phyloP scores from a whole-genome alignment of 23 tunicate genomes.

The Ascidia mentula region DNA sequence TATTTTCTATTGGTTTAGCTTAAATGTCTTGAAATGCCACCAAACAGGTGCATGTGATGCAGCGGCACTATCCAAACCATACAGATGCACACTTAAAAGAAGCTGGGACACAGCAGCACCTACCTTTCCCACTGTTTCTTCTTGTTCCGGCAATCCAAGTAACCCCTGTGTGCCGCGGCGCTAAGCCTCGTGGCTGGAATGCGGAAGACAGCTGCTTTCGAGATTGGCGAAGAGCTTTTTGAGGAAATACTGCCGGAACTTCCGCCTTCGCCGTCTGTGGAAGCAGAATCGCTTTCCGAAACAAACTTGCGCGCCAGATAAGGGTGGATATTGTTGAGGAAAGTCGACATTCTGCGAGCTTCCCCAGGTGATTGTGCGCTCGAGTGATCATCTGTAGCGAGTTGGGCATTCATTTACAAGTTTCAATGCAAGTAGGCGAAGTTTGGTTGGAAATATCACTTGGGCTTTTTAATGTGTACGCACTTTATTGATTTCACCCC shows the following conservation, averaged over 20 bases:
- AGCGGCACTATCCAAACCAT: not conserved
- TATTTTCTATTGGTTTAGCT: no score
- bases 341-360: slow-evolving; percentile 10
- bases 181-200: slow-evolving; percentile 60
- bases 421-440: no score
- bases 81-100: not conserved
- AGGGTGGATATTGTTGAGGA: slow-evolving; percentile 5
- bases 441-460: no score
- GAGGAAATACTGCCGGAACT: slow-evolving; percentile 13
- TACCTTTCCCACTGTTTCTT: slow-evolving; percentile 91
- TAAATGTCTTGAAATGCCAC: no score
- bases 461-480: no score
- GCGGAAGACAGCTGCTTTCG: slow-evolving; percentile 25
- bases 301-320: slow-evolving; percentile 11
- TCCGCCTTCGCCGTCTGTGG: slow-evolving; percentile 26
- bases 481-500: no score
- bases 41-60: not conserved
- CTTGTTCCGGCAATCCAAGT: slow-evolving; percentile 61
- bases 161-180: slow-evolving; percentile 65
- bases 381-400: slow-evolving; percentile 4
- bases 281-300: slow-evolving; percentile 13
- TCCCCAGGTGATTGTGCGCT: not conserved
- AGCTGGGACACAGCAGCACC: not conserved
- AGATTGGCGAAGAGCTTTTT: not conserved
- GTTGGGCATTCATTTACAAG: no score